phyloP scores from a whole-genome alignment of 2,797 vertebrate genomes.

The Chloroceryle amazona region DNA sequence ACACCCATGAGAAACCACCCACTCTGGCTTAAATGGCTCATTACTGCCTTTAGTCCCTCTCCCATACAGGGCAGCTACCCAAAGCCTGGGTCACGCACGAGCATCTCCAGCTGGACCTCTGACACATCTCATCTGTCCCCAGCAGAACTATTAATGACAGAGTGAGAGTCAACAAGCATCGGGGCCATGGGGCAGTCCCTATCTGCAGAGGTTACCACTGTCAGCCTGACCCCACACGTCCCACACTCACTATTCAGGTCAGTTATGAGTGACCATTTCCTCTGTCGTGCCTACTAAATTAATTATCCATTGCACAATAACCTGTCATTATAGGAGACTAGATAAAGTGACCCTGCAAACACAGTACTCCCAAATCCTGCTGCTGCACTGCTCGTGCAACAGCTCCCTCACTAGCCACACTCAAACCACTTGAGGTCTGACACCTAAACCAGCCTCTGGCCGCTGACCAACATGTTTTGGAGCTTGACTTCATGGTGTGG shows the following conservation, averaged over 20 bases:
- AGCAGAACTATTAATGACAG: neutral
- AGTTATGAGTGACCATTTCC: neutral
- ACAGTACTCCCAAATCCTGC: neutral
- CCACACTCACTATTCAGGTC: neutral
- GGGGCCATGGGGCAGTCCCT: neutral
- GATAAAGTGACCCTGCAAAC: neutral
- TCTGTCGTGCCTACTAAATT: neutral
- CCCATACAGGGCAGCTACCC: neutral
- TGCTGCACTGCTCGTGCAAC: neutral
- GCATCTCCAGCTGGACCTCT: neutral
- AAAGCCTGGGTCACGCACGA: fast-evolving
- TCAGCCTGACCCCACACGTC: neutral
- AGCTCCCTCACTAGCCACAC: fast-evolving
- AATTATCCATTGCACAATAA: neutral
- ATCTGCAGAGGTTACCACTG: fast-evolving
- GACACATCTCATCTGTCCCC: neutral
- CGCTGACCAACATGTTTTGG: fast-evolving
- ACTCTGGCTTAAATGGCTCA: neutral
- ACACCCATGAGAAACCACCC: neutral
- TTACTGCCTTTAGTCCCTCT: neutral
- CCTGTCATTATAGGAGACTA: neutral
- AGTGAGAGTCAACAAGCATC: neutral
- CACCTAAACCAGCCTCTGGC: too few relatives aligned
- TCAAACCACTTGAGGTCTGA: neutral
- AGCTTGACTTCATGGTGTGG: neutral